phyloP scores from a whole-genome alignment of 1,140 invertebrate species.

The Lanistes nyassanus region DNA sequence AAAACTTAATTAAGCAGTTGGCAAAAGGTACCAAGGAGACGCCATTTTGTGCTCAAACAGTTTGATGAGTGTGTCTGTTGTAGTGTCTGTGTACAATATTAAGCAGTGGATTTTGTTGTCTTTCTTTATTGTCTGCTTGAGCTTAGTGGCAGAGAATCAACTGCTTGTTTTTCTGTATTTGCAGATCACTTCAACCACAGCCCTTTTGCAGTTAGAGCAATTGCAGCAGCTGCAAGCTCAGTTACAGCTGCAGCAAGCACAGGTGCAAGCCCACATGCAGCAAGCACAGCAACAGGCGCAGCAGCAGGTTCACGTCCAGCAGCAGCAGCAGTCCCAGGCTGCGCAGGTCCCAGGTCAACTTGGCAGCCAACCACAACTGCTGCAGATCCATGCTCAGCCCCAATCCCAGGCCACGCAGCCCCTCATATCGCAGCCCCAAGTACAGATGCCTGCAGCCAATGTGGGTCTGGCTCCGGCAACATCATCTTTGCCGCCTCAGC shows the following conservation, averaged over 20 bases:
- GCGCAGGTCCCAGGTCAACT: conserved; percentile 17
- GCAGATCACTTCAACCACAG: conserved; percentile 41
- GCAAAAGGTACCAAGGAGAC: no score
- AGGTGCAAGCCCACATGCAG: conserved; percentile 46
- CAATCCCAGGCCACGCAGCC: conserved; percentile 2
- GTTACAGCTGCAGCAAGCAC: conserved; percentile 53
- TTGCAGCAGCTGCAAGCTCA: conserved; percentile 56
- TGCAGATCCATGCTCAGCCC: conserved; percentile 31
- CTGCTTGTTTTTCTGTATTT: conserved; percentile 8
- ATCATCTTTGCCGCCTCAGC: not conserved
- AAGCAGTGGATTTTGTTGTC: no score
- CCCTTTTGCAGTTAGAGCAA: conserved; percentile 68
- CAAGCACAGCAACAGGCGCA: conserved; percentile 62
- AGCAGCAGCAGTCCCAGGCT: conserved; percentile 73
- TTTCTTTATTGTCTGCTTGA: no score
- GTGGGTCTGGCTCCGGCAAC: not conserved
- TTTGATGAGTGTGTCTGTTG: no score
- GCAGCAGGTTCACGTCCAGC: conserved; percentile 82
- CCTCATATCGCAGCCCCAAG: conserved; percentile 17
- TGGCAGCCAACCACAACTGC: conserved; percentile 24
- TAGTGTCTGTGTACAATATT: no score
- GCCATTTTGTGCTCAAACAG: no score
- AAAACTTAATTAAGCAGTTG: no score
- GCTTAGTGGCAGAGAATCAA: not conserved
- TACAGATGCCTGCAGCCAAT: not conserved